Percentiles rank a stretch among this genome's conserved stretches.
Evolutionary conservation across 2,113 vertebrate genomes (phyloP).

Genomic region (Rhynchomys soricoides): DNA sequence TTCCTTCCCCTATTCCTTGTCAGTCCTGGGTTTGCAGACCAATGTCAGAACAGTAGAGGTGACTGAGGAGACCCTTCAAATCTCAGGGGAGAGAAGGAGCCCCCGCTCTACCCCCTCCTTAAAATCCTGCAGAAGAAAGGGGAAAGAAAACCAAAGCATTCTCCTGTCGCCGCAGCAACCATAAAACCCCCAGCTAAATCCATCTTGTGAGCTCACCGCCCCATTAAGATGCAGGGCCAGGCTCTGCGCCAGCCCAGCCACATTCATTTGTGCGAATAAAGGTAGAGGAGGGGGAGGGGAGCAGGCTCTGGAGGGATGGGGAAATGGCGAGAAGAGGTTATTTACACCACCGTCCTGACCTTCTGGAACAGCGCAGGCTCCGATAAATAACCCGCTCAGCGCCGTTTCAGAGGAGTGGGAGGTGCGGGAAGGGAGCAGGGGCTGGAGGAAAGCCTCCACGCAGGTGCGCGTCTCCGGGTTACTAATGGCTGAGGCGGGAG

Average conservation of each 20-base stretch:
- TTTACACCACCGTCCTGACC: slow-evolving; percentile 82
- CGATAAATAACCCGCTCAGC: slow-evolving; percentile 83
- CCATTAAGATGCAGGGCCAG: slow-evolving; percentile 84
- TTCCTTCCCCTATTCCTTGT: neutral
- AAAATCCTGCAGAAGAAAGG: slow-evolving; percentile 75
- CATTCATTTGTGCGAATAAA: slow-evolving; percentile 82
- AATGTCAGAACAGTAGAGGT: slow-evolving; percentile 52
- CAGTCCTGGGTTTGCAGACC: slow-evolving; percentile 9
- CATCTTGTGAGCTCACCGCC: slow-evolving; percentile 82
- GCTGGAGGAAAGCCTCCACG: slow-evolving; percentile 75
- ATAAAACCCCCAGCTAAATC: slow-evolving; percentile 81
- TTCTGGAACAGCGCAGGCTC: slow-evolving; percentile 81
- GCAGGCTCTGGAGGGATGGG: slow-evolving; percentile 74
- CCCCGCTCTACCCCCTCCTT: slow-evolving; percentile 37
- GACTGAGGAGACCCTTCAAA: slow-evolving; percentile 64
- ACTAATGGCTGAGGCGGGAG: slow-evolving; percentile 75
- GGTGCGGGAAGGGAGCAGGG: slow-evolving; percentile 72
- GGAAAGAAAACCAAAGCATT: slow-evolving; percentile 81
- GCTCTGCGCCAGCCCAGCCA: slow-evolving; percentile 79
- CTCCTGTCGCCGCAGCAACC: slow-evolving; percentile 80
- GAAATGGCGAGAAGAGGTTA: slow-evolving; percentile 81
- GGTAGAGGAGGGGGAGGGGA: slow-evolving; percentile 77
- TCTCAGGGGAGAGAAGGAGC: neutral
- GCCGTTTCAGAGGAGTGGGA: slow-evolving; percentile 73
- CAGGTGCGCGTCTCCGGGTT: slow-evolving; percentile 80